phyloP scores from a whole-genome alignment of 2,113 vertebrate genomes.

The Barbus barbus region DNA sequence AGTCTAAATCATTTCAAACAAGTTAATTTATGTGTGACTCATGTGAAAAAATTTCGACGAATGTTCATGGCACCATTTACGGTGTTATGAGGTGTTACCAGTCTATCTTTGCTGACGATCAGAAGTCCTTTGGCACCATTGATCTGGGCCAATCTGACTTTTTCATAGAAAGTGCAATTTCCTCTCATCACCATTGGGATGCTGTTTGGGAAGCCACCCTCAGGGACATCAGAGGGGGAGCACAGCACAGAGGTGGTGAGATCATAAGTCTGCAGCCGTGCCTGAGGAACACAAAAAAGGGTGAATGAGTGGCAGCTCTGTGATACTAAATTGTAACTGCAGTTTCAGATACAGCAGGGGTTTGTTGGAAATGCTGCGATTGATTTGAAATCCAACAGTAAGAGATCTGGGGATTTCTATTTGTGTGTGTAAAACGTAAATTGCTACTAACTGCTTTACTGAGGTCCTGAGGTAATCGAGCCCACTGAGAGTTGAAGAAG shows the following conservation, averaged over 20 bases:
- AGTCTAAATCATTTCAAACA: conserved; percentile 70
- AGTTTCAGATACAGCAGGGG: background rate
- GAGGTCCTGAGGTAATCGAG: conserved; percentile 88
- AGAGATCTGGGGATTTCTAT: too few relatives aligned
- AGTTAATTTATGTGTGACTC: background rate
- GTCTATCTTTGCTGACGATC: conserved; percentile 88
- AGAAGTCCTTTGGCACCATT: conserved; percentile 90
- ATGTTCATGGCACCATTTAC: background rate
- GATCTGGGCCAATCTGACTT: conserved; percentile 91
- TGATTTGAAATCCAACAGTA: too few relatives aligned
- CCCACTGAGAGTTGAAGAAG: conserved; percentile 93
- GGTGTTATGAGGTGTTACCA: conserved; percentile 74
- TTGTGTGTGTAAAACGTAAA: background rate
- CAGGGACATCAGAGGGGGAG: conserved; percentile 84
- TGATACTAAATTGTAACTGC: background rate
- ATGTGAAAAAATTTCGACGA: background rate
- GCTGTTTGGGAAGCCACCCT: conserved; percentile 84
- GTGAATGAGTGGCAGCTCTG: background rate
- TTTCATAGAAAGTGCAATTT: conserved; percentile 98
- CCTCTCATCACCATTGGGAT: conserved; percentile 93
- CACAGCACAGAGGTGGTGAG: conserved; percentile 87
- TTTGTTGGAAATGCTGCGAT: background rate
- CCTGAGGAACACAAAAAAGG: conserved; percentile 68
- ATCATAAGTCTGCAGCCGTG: conserved; percentile 86
- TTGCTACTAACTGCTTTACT: conserved; percentile 85